phyloP scores from a whole-genome alignment of 2,113 vertebrate species.

The Cephalopholis sonnerati region DNA sequence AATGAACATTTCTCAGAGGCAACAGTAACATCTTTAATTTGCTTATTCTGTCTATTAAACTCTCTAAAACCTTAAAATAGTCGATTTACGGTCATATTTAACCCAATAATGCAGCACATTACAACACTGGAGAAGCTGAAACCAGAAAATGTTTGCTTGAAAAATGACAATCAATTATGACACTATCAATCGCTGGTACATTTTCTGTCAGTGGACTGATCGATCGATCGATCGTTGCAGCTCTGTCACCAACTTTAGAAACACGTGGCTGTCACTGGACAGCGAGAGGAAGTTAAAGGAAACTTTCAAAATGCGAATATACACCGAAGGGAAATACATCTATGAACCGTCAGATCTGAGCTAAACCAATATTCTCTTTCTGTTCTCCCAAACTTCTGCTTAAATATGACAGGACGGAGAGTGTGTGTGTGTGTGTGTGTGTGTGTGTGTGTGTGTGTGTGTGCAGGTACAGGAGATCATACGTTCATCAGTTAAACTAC shows the following conservation, averaged over 20 bases:
- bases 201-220: too few relatives aligned
- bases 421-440: not conserved
- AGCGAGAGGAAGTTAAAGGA: too few relatives aligned
- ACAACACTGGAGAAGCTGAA: too few relatives aligned
- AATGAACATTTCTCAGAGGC: not conserved
- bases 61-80: not conserved
- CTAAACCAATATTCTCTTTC: not conserved
- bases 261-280: not conserved
- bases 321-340: too few relatives aligned
- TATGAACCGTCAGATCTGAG: not conserved
- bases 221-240: too few relatives aligned
- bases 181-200: too few relatives aligned
- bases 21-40: not conserved
- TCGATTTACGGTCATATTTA: not conserved
- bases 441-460: not conserved
- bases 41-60: not conserved
- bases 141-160: too few relatives aligned
- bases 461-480: not conserved
- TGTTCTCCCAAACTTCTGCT: too few relatives aligned
- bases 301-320: too few relatives aligned
- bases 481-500: too few relatives aligned
- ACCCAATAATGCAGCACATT: not conserved
- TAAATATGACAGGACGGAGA: not conserved
- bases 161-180: too few relatives aligned
- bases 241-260: too few relatives aligned